phyloP scores from a whole-genome alignment of 2,888 invertebrate species.

The Protonemura montana region DNA sequence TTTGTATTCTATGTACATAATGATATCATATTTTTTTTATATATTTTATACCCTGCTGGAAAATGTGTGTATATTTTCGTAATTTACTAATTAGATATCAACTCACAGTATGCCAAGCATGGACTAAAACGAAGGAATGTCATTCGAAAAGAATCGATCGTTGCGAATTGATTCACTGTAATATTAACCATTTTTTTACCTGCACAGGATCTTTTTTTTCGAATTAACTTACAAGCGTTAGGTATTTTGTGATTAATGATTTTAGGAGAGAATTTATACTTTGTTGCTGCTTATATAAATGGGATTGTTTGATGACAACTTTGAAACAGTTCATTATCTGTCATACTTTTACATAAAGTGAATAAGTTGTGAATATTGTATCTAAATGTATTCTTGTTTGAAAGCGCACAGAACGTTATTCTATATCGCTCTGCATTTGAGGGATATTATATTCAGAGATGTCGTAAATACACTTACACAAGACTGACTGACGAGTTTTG shows the following conservation, averaged over 20 bases:
- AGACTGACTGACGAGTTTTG: not conserved
- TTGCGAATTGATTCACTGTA: not conserved
- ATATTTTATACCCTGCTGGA: conserved; percentile 46
- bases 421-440: not conserved
- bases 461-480: not conserved
- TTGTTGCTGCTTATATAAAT: not conserved
- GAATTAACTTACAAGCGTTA: not conserved
- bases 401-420: not conserved
- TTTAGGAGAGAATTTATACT: not conserved
- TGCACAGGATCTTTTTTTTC: not conserved
- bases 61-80: conserved; percentile 36
- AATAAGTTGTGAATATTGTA: not conserved
- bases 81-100: conserved; percentile 5
- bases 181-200: not conserved
- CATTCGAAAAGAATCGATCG: not conserved
- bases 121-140: conserved; percentile 33
- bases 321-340: not conserved
- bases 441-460: not conserved
- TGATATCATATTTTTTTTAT: conserved; percentile 42
- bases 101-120: conserved; percentile 19
- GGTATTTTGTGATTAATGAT: not conserved
- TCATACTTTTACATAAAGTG: not conserved
- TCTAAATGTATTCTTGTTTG: not conserved
- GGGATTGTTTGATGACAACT: not conserved
- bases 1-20: conserved; percentile 40